A percentile compares a stretch with the other conserved stretches of the same genome.
phyloP scores from a whole-genome alignment of 2,113 vertebrate species.

The Eira barbara region DNA sequence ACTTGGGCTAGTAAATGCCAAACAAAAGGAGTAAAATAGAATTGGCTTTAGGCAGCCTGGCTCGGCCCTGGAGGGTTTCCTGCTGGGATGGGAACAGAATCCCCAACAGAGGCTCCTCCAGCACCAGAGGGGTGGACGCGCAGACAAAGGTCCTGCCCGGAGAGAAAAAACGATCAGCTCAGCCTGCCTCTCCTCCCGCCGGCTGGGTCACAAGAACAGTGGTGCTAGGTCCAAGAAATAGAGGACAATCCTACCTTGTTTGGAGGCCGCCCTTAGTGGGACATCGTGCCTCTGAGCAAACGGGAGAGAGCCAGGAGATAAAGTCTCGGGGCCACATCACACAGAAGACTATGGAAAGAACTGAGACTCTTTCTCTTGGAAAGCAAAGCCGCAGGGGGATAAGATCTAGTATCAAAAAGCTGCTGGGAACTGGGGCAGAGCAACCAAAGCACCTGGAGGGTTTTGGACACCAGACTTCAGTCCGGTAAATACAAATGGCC shows the following conservation, averaged over 20 bases:
- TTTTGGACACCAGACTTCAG: neutral
- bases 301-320: fast-evolving
- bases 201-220: no score
- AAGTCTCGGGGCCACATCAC: fast-evolving
- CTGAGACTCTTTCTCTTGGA: neutral
- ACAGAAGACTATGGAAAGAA: neutral
- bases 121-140: fast-evolving
- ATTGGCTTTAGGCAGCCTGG: neutral
- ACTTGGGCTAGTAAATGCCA: neutral
- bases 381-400: neutral
- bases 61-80: fast-evolving
- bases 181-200: fast-evolving
- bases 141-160: neutral
- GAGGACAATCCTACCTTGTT: fast-evolving
- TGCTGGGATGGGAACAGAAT: fast-evolving
- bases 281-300: neutral
- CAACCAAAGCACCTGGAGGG: neutral
- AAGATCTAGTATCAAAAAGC: neutral
- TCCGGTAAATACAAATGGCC: neutral
- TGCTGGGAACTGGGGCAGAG: no score
- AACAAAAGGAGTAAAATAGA: neutral
- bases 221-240: neutral
- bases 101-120: fast-evolving
- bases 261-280: neutral
- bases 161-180: neutral